These are phyloP conservation scores for Thecocarcelia acutangulata DNA, from an alignment of 2,888 invertebrate genomes.

Conservation along the genomic window DNA sequence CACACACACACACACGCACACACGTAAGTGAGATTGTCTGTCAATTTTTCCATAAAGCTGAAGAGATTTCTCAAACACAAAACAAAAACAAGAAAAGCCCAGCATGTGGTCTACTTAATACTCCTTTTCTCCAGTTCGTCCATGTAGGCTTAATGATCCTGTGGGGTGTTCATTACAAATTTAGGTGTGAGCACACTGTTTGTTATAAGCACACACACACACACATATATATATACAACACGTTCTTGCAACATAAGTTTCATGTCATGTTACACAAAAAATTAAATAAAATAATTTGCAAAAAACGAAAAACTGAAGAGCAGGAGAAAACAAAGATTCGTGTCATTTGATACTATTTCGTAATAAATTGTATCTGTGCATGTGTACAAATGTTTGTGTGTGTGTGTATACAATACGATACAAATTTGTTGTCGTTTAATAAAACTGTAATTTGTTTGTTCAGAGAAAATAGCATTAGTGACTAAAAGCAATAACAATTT, in stretches of 20 bases:
- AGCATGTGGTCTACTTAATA: slow-evolving; percentile 67
- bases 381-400: background rate
- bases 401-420: slow-evolving; percentile 49
- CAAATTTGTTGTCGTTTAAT: slow-evolving; percentile 57
- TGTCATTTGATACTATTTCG: slow-evolving; percentile 79
- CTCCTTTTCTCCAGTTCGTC: slow-evolving; percentile 24
- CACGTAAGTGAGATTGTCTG: slow-evolving; percentile 33
- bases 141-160: slow-evolving; percentile 65
- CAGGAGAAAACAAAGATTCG: slow-evolving; percentile 73
- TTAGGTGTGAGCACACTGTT: slow-evolving; percentile 60
- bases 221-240: background rate
- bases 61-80: slow-evolving; percentile 50
- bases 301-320: slow-evolving; percentile 18
- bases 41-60: slow-evolving; percentile 54
- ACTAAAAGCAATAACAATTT: slow-evolving; percentile 33
- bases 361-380: slow-evolving; percentile 65
- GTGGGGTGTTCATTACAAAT: slow-evolving; percentile 52
- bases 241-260: slow-evolving; percentile 41
- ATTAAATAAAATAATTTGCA: background rate
- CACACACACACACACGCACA: no score
- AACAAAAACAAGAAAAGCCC: no score
- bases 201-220: slow-evolving; percentile 14
- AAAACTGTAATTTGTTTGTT: slow-evolving; percentile 52
- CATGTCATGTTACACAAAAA: slow-evolving; percentile 46
- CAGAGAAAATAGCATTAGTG: slow-evolving; percentile 18